Conservation (phyloP, 1,140 invertebrate species). For the Hydropsyche tenuis region DNA sequence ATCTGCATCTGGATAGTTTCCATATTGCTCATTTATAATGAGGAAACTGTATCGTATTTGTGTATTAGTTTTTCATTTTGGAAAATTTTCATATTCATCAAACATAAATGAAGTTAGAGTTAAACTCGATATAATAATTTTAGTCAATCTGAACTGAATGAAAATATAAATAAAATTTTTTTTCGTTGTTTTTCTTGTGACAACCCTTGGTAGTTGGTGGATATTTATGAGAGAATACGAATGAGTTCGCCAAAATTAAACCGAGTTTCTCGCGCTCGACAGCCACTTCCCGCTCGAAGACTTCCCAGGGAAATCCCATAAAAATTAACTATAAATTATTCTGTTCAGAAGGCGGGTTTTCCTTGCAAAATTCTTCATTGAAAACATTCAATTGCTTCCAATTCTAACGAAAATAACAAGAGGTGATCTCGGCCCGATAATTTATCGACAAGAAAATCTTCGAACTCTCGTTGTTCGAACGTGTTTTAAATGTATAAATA, state of each 20-base stretch:
- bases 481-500: too few relatives aligned
- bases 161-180: neutral
- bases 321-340: slow-evolving; percentile 39
- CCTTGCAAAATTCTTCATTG: neutral
- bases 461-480: neutral
- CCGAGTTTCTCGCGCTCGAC: slow-evolving; percentile 5
- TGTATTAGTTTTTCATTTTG: too few relatives aligned
- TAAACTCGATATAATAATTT: neutral
- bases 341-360: neutral
- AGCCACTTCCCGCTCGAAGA: slow-evolving; percentile 25
- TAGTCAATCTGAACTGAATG: neutral
- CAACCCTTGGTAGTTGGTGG: slow-evolving; percentile 11
- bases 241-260: slow-evolving; percentile 30
- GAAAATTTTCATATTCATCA: too few relatives aligned
- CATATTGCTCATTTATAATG: too few relatives aligned
- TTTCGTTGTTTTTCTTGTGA: neutral
- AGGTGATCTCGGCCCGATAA: neutral
- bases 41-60: too few relatives aligned
- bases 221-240: slow-evolving; percentile 34
- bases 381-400: neutral
- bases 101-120: too few relatives aligned
- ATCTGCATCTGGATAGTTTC: too few relatives aligned
- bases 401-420: neutral
- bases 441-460: neutral
- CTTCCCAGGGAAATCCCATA: slow-evolving; percentile 26